Conservation (phyloP, 2,113 vertebrate species). For the Eidolon helvum region DNA sequence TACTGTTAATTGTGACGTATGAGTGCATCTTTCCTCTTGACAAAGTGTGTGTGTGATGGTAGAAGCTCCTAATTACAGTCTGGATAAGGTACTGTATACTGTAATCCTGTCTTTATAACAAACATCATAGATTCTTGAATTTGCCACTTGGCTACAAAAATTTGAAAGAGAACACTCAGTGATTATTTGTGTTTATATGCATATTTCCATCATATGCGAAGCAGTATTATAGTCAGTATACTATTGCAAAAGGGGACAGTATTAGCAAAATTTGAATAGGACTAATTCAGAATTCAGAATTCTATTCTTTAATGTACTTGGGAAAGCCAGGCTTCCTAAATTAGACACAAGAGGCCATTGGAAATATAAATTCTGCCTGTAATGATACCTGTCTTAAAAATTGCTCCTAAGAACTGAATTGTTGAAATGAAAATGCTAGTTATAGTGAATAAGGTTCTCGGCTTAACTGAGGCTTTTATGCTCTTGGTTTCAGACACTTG, state of each 20-base stretch:
- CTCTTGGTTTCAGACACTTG: slow-evolving; percentile 44
- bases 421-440: not conserved
- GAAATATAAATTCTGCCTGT: not conserved
- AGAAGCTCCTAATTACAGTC: not conserved
- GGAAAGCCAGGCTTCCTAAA: not conserved
- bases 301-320: not conserved
- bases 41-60: not conserved
- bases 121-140: not conserved
- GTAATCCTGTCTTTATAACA: slow-evolving; percentile 9
- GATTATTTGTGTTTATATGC: not conserved
- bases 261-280: not conserved
- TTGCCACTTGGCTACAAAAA: slow-evolving; percentile 12
- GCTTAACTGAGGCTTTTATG: not conserved
- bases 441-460: not conserved
- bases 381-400: not conserved
- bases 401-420: not conserved
- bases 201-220: not conserved
- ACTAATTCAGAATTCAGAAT: not conserved
- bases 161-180: not conserved
- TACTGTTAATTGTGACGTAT: not conserved
- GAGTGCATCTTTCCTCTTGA: slow-evolving; percentile 29
- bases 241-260: not conserved
- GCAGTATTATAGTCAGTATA: not conserved
- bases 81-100: not conserved
- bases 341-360: not conserved